phyloP scores from a whole-genome alignment of 2,888 invertebrate genomes.

The Sisyra terminalis region DNA sequence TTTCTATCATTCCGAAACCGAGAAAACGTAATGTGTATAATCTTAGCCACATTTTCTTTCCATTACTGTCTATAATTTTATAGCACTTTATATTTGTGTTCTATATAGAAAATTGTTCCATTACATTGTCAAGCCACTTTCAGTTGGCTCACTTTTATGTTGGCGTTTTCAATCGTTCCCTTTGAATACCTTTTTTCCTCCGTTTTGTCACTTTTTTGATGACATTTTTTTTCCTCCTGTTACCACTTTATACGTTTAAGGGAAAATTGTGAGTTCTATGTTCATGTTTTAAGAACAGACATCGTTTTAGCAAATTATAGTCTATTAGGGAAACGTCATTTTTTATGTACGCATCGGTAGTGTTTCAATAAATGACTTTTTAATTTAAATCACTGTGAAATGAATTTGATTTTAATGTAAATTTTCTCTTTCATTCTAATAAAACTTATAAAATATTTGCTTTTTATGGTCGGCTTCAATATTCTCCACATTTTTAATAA shows the following conservation, averaged over 20 bases:
- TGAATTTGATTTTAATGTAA: neutral
- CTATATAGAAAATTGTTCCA: slow-evolving; percentile 20
- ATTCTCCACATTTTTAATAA: neutral
- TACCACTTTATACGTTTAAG: neutral
- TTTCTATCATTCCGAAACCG: too few species aligned
- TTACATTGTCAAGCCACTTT: slow-evolving; percentile 23
- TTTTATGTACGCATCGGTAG: neutral
- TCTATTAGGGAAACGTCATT: neutral
- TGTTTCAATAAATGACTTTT: neutral
- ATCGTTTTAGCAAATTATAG: too few species aligned
- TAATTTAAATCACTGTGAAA: too few species aligned
- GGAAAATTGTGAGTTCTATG: neutral
- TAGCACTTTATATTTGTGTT: slow-evolving; percentile 23
- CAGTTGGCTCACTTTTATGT: slow-evolving; percentile 2
- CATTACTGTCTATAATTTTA: slow-evolving; percentile 6
- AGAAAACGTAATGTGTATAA: too few species aligned
- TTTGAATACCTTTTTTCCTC: neutral
- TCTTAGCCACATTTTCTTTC: neutral
- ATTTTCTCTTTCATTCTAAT: neutral
- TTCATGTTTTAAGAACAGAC: neutral
- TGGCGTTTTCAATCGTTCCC: neutral
- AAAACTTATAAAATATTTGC: neutral
- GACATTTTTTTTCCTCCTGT: neutral
- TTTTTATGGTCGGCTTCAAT: neutral
- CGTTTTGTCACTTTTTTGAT: too few species aligned